These are phyloP conservation scores for Hucho hucho DNA, from an alignment of 2,113 vertebrate species.

Conservation along the genomic window DNA sequence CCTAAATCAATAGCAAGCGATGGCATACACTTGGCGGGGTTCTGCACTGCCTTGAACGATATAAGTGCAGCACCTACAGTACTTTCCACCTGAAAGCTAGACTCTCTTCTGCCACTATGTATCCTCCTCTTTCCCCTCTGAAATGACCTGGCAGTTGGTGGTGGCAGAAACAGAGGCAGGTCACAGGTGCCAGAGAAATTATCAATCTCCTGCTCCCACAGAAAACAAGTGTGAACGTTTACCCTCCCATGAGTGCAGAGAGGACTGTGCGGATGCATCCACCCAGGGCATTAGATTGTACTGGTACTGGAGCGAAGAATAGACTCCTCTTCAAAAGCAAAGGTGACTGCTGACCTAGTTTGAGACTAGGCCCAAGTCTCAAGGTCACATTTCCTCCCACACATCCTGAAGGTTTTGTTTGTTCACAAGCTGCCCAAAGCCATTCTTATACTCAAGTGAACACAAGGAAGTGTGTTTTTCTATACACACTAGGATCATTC, in stretches of 20 bases:
- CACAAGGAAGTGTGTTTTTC: constrained; percentile 25
- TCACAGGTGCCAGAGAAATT: constrained; percentile 73
- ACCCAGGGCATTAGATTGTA: constrained; percentile 42
- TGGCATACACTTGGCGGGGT: constrained; percentile 41
- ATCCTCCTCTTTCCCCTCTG: constrained; percentile 52
- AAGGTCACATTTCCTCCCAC: constrained; percentile 68
- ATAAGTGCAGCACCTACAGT: constrained; percentile 9
- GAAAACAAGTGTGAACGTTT: constrained; percentile 61
- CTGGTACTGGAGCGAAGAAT: constrained; percentile 43
- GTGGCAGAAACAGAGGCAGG: constrained; percentile 55
- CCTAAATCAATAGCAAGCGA: constrained; percentile 47
- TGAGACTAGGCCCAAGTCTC: constrained; percentile 62
- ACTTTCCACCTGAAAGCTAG: constrained; percentile 19
- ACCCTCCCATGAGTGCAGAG: constrained; percentile 44
- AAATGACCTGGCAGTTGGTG: constrained; percentile 60
- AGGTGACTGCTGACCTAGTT: constrained; percentile 69
- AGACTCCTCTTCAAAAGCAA: constrained; percentile 40
- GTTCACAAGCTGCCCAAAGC: constrained; percentile 56
- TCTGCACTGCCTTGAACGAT: constrained; percentile 29
- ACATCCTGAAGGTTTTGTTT: constrained; percentile 58
- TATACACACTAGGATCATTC: no score
- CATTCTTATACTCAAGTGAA: constrained; percentile 52
- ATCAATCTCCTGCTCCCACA: constrained; percentile 52
- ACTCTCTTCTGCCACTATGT: constrained; percentile 38
- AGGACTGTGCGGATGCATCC: constrained; percentile 41